A percentile compares a stretch with the other conserved stretches of the same genome.
These are phyloP conservation scores for Pitangus sulphuratus DNA, from an alignment of 2,797 vertebrate species.

Conservation along the genomic window DNA sequence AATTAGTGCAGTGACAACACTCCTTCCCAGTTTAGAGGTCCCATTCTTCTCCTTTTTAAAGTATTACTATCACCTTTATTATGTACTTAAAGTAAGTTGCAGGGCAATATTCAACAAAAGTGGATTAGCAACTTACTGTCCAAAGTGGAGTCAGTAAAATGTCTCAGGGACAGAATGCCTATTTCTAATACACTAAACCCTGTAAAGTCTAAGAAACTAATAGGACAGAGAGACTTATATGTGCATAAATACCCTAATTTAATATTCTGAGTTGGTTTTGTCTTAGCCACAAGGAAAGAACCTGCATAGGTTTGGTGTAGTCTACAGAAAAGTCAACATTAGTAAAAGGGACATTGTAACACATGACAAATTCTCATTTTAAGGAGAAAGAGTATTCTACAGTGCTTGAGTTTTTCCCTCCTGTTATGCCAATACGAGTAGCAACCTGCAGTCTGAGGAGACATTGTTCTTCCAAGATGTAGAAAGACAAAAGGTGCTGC, in stretches of 20 bases:
- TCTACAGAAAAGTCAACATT: not conserved
- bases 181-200: not conserved
- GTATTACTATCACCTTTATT: not conserved
- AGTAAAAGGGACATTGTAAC: not conserved
- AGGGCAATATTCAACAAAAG: not conserved
- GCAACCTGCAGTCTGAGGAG: not conserved
- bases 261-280: not conserved
- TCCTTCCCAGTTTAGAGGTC: not conserved
- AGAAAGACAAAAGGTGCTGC: not conserved
- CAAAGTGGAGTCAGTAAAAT: not conserved
- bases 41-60: not conserved
- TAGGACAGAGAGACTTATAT: not conserved
- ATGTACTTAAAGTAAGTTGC: not conserved
- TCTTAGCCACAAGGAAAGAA: not conserved
- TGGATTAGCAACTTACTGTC: fast-evolving
- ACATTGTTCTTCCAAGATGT: not conserved
- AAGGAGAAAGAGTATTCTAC: not conserved
- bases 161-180: not conserved
- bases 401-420: not conserved
- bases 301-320: not conserved
- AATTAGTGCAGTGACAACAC: not conserved
- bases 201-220: not conserved
- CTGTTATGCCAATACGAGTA: not conserved
- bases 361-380: not conserved
- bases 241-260: not conserved